A percentile compares a stretch with the other conserved stretches of the same genome.
Evolutionary conservation across 2,888 invertebrate species (phyloP).

Genomic region (Epirrhoe alternata): DNA sequence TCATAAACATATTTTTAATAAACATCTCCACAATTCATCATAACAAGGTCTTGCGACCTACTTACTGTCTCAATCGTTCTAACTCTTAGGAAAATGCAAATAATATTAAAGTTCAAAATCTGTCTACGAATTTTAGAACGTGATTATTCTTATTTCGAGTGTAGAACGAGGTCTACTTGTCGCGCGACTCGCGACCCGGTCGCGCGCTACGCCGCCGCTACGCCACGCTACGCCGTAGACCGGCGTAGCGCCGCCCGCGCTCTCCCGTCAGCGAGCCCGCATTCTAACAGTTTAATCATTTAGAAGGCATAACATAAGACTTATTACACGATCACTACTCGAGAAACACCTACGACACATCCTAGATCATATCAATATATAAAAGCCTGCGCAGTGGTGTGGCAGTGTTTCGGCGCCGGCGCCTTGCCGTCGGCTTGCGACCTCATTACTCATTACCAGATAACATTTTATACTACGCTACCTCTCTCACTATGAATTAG

Average conservation of each 20-base stretch:
- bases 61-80: conserved; percentile 84
- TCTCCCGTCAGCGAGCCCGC: conserved; percentile 51
- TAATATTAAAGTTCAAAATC: conserved; percentile 82
- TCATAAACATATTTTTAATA: conserved; percentile 84
- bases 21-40: conserved; percentile 83
- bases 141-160: conserved; percentile 81
- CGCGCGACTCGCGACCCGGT: conserved; percentile 51
- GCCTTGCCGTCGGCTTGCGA: conserved; percentile 60
- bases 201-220: conserved; percentile 51
- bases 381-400: conserved; percentile 65
- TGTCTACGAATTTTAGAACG: conserved; percentile 82
- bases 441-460: conserved; percentile 63
- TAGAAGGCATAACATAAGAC: conserved; percentile 82
- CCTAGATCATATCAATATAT: conserved; percentile 85
- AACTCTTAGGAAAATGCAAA: conserved; percentile 85
- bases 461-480: conserved; percentile 78
- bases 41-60: conserved; percentile 84
- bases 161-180: conserved; percentile 71
- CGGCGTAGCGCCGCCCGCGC: conserved; percentile 25
- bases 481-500: conserved; percentile 81
- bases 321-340: conserved; percentile 83
- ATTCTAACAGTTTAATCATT: conserved; percentile 63
- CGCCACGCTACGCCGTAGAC: conserved; percentile 46
- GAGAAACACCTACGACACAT: conserved; percentile 84
- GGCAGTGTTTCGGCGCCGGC: conserved; percentile 68